These are phyloP conservation scores for Sebastes trivittatus DNA, from an alignment of 2,797 vertebrate genomes.

Conservation along the genomic window DNA sequence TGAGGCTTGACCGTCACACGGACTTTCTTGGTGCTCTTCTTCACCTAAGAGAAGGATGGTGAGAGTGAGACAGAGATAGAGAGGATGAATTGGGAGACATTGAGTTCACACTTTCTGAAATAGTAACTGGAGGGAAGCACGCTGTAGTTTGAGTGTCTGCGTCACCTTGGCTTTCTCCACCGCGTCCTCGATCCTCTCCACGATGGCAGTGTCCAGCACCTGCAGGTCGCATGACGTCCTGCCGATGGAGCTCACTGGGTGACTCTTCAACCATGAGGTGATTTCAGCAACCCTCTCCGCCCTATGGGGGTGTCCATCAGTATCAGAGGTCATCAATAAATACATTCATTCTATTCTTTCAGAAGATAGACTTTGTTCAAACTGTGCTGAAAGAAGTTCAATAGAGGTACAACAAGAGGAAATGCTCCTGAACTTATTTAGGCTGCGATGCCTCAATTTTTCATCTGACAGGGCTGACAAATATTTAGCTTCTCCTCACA, in stretches of 20 bases:
- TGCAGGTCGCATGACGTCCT: constrained; percentile 95
- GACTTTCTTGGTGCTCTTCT: constrained; percentile 95
- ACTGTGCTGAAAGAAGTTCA: not conserved
- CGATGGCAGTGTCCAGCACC: constrained; percentile 91
- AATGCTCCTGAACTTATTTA: not conserved
- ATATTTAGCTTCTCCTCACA: not conserved
- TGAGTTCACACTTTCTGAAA: not conserved
- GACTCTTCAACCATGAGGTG: constrained; percentile 91
- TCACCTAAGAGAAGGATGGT: constrained; percentile 79
- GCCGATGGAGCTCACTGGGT: constrained; percentile 92
- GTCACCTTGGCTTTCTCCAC: constrained; percentile 91
- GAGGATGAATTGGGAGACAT: not conserved
- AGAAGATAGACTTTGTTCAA: not conserved
- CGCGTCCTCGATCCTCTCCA: constrained; percentile 95
- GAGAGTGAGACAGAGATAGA: not conserved
- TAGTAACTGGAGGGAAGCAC: not conserved
- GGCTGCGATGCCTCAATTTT: not conserved
- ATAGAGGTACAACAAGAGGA: not conserved
- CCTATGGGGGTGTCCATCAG: constrained; percentile 65
- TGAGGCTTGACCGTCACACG: constrained; percentile 97
- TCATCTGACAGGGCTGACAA: not conserved
- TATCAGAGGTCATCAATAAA: not conserved
- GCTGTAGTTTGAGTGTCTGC: not conserved
- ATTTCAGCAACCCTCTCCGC: constrained; percentile 95
- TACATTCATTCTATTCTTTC: not conserved